Evolutionary conservation across 2,113 vertebrate species (phyloP).

Genomic region (Erinaceus europaeus): DNA sequence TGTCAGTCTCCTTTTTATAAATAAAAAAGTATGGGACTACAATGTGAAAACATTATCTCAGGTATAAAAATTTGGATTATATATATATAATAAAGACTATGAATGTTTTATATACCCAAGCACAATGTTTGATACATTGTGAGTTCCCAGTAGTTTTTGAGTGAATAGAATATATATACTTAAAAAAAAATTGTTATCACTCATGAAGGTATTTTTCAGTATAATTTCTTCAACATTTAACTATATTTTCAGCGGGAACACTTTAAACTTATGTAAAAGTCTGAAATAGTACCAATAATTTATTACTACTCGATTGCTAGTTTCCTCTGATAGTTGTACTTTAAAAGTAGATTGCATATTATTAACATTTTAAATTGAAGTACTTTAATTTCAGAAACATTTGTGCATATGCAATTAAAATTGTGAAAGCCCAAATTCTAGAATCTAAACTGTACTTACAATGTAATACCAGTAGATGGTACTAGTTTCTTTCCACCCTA

Average conservation of each 20-base stretch:
- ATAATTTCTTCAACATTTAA: background rate
- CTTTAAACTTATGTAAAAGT: background rate
- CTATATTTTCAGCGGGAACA: background rate
- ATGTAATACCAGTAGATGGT: constrained; percentile 50
- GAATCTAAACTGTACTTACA: background rate
- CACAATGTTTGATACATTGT: background rate
- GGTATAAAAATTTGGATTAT: too few species aligned
- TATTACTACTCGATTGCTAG: background rate
- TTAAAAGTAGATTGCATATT: background rate
- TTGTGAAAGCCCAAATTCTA: background rate
- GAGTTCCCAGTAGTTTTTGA: background rate
- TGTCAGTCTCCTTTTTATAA: too few species aligned
- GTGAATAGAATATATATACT: background rate
- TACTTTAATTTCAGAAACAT: background rate
- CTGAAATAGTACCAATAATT: background rate
- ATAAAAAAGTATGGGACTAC: too few species aligned
- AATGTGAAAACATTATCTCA: too few species aligned
- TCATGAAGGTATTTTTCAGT: background rate
- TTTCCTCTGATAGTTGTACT: background rate
- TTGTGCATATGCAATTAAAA: background rate
- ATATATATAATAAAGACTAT: background rate
- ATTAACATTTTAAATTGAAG: background rate
- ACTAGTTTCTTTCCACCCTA: too few species aligned
- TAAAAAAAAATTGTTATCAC: background rate
- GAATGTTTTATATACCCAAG: background rate